Percentiles rank a stretch among this genome's conserved stretches.
Evolutionary conservation across 2,797 vertebrate genomes (phyloP).

Genomic region (Peromyscus aztecus): DNA sequence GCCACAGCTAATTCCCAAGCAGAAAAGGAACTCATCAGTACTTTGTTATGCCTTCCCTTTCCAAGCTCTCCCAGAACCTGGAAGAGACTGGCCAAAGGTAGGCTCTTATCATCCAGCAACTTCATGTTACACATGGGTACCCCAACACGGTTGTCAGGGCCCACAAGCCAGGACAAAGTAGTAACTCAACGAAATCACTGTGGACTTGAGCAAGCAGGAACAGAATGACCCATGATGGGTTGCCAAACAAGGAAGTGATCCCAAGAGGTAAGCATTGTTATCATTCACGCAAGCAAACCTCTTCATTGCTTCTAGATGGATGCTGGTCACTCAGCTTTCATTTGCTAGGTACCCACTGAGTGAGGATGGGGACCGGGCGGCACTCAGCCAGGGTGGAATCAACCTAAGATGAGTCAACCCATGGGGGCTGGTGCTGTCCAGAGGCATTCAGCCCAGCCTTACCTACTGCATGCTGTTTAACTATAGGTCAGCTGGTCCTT

Average conservation of each 20-base stretch:
- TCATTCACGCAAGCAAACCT: neutral
- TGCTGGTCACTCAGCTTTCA: neutral
- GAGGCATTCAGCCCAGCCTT: neutral
- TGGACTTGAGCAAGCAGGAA: too few species aligned
- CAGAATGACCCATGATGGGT: neutral
- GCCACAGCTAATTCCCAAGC: neutral
- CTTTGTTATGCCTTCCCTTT: neutral
- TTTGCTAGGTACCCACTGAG: neutral
- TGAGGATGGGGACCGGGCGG: neutral
- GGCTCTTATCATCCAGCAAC: too few species aligned
- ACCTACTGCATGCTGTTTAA: neutral
- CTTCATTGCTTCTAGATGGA: neutral
- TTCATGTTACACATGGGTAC: fast-evolving
- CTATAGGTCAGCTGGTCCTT: neutral
- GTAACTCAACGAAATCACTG: neutral
- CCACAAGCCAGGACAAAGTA: neutral
- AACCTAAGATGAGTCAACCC: neutral
- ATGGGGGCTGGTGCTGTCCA: neutral
- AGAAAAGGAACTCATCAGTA: neutral
- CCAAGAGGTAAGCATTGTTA: neutral
- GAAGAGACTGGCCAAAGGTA: neutral
- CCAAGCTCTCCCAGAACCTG: neutral
- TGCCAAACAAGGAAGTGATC: neutral
- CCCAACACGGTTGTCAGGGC: fast-evolving
- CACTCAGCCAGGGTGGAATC: neutral